Conservation (phyloP, 2,113 vertebrate species). For the Bubo bubo region DNA sequence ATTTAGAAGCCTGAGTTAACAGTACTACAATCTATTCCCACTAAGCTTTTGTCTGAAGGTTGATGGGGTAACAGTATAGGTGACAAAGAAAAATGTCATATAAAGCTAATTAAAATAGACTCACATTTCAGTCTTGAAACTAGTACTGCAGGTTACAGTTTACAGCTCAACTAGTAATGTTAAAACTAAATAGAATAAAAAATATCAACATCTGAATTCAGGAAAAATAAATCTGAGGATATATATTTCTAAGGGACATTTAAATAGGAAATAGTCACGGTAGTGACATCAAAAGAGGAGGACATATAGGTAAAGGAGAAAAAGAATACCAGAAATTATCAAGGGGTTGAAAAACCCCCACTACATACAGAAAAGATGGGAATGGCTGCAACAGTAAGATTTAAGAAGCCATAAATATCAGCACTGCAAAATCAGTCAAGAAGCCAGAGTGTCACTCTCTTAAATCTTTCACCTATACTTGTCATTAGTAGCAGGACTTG, state of each 20-base stretch:
- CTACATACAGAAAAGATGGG: background rate
- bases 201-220: background rate
- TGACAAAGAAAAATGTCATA: background rate
- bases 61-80: background rate
- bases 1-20: background rate
- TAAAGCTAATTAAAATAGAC: background rate
- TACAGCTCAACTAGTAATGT: background rate
- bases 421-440: background rate
- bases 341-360: accelerated
- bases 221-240: background rate
- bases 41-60: background rate
- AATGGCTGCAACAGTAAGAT: background rate
- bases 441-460: background rate
- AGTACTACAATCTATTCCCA: background rate
- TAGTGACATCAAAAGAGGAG: background rate
- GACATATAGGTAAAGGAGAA: accelerated
- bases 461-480: background rate
- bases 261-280: background rate
- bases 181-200: background rate
- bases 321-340: background rate
- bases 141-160: background rate
- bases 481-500: background rate
- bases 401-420: background rate
- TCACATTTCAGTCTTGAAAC: background rate
- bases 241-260: background rate